These are phyloP conservation scores for Planococcus citri DNA, from an alignment of 1,140 invertebrate species.

Conservation along the genomic window DNA sequence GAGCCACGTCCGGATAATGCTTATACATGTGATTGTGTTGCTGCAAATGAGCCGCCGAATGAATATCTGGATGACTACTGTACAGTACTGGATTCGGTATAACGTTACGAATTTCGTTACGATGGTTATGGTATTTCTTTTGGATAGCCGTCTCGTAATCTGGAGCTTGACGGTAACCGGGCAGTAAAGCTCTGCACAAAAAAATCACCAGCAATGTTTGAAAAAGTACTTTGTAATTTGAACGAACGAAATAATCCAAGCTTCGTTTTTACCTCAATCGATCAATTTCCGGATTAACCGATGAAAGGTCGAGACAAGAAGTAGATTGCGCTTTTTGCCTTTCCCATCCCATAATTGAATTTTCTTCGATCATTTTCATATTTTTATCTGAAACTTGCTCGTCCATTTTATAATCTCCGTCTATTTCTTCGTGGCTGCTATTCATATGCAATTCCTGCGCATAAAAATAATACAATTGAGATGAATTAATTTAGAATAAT, in stretches of 20 bases:
- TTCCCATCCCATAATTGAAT: constrained; percentile 10
- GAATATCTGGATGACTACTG: constrained; percentile 51
- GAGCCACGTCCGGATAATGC: constrained; percentile 31
- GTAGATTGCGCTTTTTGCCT: constrained; percentile 44
- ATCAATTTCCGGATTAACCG: constrained; percentile 34
- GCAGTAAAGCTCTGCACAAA: constrained; percentile 52
- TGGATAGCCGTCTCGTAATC: constrained; percentile 89
- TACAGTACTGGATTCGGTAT: constrained; percentile 35
- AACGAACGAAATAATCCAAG: background rate
- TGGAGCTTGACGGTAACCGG: constrained; percentile 79
- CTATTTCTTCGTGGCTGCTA: constrained; percentile 29
- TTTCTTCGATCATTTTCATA: constrained; percentile 25
- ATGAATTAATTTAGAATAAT: no score
- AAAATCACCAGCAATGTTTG: background rate
- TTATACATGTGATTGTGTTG: constrained; percentile 26
- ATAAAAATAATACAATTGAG: background rate
- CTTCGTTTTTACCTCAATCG: constrained; percentile 32
- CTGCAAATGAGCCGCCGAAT: constrained; percentile 33
- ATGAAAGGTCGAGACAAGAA: constrained; percentile 52
- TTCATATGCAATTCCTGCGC: background rate
- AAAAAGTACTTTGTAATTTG: background rate
- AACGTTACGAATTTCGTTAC: constrained; percentile 24
- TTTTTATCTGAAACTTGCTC: constrained; percentile 28
- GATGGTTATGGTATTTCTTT: constrained; percentile 40
- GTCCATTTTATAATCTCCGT: constrained; percentile 13